phyloP scores from a whole-genome alignment of 2,797 vertebrate species.

The Onychomys torridus region DNA sequence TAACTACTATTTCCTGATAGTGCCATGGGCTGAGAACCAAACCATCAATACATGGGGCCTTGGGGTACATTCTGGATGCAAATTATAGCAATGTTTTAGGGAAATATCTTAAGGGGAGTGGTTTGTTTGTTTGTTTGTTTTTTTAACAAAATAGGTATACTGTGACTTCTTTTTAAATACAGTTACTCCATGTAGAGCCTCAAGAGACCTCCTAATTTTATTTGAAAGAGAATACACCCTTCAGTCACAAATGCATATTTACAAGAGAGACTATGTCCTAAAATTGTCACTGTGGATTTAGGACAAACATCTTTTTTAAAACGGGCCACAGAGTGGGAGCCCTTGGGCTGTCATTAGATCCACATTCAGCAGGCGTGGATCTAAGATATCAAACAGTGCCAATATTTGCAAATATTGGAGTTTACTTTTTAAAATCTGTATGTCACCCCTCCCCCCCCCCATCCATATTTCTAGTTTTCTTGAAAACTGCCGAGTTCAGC shows the following conservation, averaged over 20 bases:
- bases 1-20: background rate
- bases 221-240: background rate
- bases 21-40: background rate
- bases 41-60: background rate
- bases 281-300: background rate
- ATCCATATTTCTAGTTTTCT: background rate
- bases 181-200: background rate
- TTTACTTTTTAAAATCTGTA: background rate
- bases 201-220: background rate
- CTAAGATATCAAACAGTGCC: background rate
- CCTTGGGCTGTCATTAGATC: background rate
- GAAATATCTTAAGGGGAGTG: background rate
- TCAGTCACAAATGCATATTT: constrained; percentile 2
- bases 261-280: background rate
- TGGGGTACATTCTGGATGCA: background rate
- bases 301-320: background rate
- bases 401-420: background rate
- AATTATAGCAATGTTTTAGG: background rate
- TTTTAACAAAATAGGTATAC: background rate
- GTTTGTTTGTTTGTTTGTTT: background rate
- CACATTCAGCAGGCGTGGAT: background rate
- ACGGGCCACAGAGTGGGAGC: background rate
- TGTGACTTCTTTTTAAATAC: background rate
- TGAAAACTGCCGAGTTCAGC: background rate
- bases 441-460: background rate